These are phyloP conservation scores for Drosophila miranda DNA, from an alignment of 1,140 invertebrate genomes.

Conservation along the genomic window DNA sequence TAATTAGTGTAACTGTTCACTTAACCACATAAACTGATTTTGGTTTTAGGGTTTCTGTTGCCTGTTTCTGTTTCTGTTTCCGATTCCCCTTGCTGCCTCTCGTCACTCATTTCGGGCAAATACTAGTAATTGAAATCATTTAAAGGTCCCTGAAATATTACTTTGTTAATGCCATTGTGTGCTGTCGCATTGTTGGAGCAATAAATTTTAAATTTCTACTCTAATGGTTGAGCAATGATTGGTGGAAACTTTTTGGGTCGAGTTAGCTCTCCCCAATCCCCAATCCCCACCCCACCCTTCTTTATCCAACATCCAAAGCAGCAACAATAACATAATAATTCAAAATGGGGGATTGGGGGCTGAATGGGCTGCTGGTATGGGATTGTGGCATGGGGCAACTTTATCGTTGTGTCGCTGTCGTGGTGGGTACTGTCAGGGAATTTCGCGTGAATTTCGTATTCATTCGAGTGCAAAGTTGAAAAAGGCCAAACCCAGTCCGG, in stretches of 20 bases:
- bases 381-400: constrained; percentile 11
- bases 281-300: background rate
- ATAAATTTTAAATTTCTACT: constrained; percentile 67
- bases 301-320: background rate
- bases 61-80: background rate
- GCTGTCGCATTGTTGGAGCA: constrained; percentile 35
- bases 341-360: constrained; percentile 7
- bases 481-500: constrained; percentile 50
- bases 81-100: background rate
- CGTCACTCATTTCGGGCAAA: constrained; percentile 32
- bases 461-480: constrained; percentile 63
- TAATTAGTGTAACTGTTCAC: constrained; percentile 66
- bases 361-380: background rate
- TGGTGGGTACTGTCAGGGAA: constrained; percentile 51
- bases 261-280: background rate
- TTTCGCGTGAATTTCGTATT: constrained; percentile 64
- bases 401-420: constrained; percentile 60
- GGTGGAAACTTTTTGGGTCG: constrained; percentile 42
- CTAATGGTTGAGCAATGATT: constrained; percentile 72
- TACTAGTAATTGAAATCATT: constrained; percentile 47
- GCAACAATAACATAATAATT: constrained; percentile 46
- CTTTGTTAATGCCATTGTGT: constrained; percentile 51
- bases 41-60: constrained; percentile 31
- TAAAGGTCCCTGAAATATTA: constrained; percentile 36
- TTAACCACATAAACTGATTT: constrained; percentile 74